Evolutionary conservation across 92 coral and sea anemone species (phyloP), one percentile per base, ranked within the genome.

Genomic region (Epizoanthus stellaris): DNA sequence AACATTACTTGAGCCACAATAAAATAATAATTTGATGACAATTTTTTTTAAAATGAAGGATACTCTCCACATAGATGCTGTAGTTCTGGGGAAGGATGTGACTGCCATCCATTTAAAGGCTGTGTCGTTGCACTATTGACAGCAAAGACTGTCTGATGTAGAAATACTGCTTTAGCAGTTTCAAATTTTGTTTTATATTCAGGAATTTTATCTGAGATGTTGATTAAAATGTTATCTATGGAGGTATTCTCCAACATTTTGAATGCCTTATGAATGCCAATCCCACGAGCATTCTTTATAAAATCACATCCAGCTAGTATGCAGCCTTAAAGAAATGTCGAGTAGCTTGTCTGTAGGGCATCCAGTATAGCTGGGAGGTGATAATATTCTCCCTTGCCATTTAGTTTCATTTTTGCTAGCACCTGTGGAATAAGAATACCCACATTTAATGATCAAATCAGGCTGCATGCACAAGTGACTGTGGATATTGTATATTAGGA

Each of bases 81-180:
- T 23, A 23, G 25, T 23, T 23, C 25, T 23, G 25, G 25, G 47
- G 47, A 42, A 42, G 47, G 47, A 3, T 42, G 47, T 42, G 47
- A 42, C 47, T 42, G 47, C 47, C 47, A 42, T 42, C 47, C 47
- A 6, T 42, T 42, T 42, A 42, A 63, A 63, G 5, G 30, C 10
- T 11, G 20, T n/a, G 25, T n/a, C 23, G 13, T 21, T 61, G 66
- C 23, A 7, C n/a, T 16, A 17, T 38, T 1, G 47, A 68, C 45
- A 16, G 34, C 53, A 45, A 80, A 80, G 5, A 80, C 38, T 36
- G 85, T 80, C 56, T 80, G 85, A 54, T 80, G 85, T 57, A 80
- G 20, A 72, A 80, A 80, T 4, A 80, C 85, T 20, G 43, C 8
- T 72, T 61, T 52, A 39, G 85, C 85, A 38, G 7, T 61, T 40